Evolutionary conservation across 1,140 invertebrate species (phyloP).

Genomic region (Archegozetes longisetosus): DNA sequence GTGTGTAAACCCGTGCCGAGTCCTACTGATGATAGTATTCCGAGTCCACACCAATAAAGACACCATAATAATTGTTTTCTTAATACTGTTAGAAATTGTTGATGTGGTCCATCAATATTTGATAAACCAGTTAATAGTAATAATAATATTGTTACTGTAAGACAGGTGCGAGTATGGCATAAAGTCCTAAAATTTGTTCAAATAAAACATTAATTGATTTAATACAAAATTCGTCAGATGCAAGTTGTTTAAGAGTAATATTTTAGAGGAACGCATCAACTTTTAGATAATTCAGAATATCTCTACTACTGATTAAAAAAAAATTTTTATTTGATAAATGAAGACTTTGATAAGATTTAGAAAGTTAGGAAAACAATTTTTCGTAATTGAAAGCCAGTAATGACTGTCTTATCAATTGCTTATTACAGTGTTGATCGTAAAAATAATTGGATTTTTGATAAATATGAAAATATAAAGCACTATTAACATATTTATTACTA

Average conservation of each 20-base stretch:
- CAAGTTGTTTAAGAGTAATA: neutral
- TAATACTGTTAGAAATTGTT: conserved; percentile 28
- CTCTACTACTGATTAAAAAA: too few species aligned
- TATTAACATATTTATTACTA: conserved; percentile 11
- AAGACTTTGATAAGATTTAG: too few species aligned
- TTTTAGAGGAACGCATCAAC: conserved; percentile 6
- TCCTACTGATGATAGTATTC: conserved; percentile 89
- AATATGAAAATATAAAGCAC: conserved; percentile 5
- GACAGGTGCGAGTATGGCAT: conserved; percentile 27
- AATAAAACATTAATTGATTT: conserved; percentile 18
- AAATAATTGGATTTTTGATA: neutral
- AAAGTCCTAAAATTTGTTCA: conserved; percentile 27
- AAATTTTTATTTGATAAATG: too few species aligned
- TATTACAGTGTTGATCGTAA: too few species aligned
- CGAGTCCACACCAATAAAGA: conserved; percentile 84
- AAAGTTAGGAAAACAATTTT: too few species aligned
- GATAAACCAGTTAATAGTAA: conserved; percentile 31
- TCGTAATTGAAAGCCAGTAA: too few species aligned
- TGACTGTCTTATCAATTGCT: too few species aligned
- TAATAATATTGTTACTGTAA: conserved; percentile 28
- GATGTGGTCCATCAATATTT: conserved; percentile 40
- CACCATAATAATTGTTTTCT: conserved; percentile 44
- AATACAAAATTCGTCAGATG: neutral
- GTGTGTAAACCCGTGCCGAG: conserved; percentile 95
- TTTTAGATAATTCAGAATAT: too few species aligned